Percentiles rank a stretch among this genome's conserved stretches.
These are phyloP conservation scores for Saccostrea cuccullata DNA, from an alignment of 1,140 invertebrate species.

Conservation along the genomic window DNA sequence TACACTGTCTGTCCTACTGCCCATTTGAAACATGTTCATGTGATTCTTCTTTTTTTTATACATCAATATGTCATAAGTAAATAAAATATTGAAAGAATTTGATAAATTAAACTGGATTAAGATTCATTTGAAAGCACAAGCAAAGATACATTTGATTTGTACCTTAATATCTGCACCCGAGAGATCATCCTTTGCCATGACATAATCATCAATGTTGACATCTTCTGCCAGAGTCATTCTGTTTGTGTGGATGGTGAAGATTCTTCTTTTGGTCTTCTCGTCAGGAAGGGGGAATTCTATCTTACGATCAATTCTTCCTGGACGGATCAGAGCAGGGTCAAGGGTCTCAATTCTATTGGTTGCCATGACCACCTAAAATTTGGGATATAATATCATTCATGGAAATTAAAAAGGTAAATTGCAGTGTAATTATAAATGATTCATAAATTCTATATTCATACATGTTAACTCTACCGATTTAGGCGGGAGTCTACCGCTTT, in stretches of 20 bases:
- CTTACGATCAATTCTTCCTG: slow-evolving; percentile 99
- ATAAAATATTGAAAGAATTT: too few relatives aligned
- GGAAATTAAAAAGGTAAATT: neutral
- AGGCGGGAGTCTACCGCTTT: too few relatives aligned
- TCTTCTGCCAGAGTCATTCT: slow-evolving; percentile 98
- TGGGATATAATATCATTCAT: neutral
- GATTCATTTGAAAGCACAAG: too few relatives aligned
- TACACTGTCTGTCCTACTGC: too few relatives aligned
- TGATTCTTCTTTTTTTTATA: too few relatives aligned
- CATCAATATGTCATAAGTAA: too few relatives aligned
- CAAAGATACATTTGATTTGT: slow-evolving; percentile 7
- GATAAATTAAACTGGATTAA: too few relatives aligned
- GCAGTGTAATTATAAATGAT: neutral
- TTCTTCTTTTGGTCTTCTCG: slow-evolving; percentile 98
- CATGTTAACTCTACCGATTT: too few relatives aligned
- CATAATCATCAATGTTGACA: slow-evolving; percentile 98
- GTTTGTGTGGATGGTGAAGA: slow-evolving; percentile 99
- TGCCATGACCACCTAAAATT: slow-evolving; percentile 95
- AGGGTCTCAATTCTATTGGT: slow-evolving; percentile 99
- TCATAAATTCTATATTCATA: too few relatives aligned
- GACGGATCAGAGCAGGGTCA: slow-evolving; percentile 98
- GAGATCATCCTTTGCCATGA: slow-evolving; percentile 99
- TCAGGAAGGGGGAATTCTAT: slow-evolving; percentile 99
- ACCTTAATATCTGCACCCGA: slow-evolving; percentile 94
- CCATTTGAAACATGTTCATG: too few relatives aligned